Evolutionary conservation across 2,888 invertebrate genomes (phyloP).

Genomic region (Papilio protenor): DNA sequence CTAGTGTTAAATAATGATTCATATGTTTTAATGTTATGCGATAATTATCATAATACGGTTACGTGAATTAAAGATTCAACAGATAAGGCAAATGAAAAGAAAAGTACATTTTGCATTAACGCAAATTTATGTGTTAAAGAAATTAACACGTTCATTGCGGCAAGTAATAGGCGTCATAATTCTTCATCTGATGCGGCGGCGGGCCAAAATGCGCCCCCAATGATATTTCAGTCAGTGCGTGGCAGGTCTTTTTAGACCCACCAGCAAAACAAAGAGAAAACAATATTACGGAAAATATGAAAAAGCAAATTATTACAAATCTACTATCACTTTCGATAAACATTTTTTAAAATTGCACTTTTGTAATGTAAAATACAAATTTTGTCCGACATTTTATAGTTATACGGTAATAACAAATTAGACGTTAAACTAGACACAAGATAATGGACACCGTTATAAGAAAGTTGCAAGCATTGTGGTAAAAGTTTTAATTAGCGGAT

Average conservation of each 20-base stretch:
- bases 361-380: no score
- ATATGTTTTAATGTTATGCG: slow-evolving; percentile 23
- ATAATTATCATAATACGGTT: slow-evolving; percentile 38
- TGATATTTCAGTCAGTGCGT: no score
- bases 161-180: no score
- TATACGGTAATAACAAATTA: background rate
- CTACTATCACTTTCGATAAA: no score
- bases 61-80: slow-evolving; percentile 31
- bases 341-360: no score
- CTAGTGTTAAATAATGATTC: slow-evolving; percentile 25
- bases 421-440: background rate
- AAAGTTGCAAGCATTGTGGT: slow-evolving; percentile 44
- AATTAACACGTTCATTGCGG: no score
- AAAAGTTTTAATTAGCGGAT: slow-evolving; percentile 48
- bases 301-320: no score
- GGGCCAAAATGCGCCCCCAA: no score
- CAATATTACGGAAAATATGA: no score
- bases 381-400: slow-evolving; percentile 15
- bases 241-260: no score
- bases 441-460: slow-evolving; percentile 49
- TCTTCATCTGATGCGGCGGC: no score
- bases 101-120: slow-evolving; percentile 12
- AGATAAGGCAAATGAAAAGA: slow-evolving; percentile 21
- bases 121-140: background rate
- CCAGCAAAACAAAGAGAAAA: no score